phyloP scores from a whole-genome alignment of 2,797 vertebrate genomes.

The Phoxinus dragarum region DNA sequence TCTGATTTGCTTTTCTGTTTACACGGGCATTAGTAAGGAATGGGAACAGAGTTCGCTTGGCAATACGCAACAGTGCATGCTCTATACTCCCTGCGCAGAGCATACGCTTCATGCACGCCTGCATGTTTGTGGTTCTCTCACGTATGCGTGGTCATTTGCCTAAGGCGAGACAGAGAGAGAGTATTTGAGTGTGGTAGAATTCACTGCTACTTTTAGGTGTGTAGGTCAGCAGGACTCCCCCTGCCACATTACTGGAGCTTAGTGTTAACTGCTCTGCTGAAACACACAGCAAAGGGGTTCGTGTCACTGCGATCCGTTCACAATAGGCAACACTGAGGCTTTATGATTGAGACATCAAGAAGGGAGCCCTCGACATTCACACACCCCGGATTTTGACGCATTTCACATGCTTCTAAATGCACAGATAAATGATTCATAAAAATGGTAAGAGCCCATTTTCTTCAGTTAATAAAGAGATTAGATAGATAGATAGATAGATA shows the following conservation, averaged over 20 bases:
- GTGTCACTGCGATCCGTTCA: slow-evolving; percentile 31
- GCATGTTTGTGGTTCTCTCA: slow-evolving; percentile 26
- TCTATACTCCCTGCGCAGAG: slow-evolving; percentile 10
- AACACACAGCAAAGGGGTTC: slow-evolving; percentile 20
- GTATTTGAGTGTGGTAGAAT: slow-evolving; percentile 15
- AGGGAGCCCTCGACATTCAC: slow-evolving; percentile 21
- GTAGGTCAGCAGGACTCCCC: slow-evolving; percentile 29
- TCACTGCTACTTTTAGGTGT: slow-evolving; percentile 29
- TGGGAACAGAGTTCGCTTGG: slow-evolving; percentile 23
- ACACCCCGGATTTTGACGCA: slow-evolving; percentile 44
- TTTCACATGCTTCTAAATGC: slow-evolving; percentile 32
- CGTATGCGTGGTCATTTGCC: slow-evolving; percentile 17
- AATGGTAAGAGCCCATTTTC: slow-evolving; percentile 9
- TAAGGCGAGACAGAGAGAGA: slow-evolving; percentile 1
- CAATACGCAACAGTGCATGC: slow-evolving; percentile 32
- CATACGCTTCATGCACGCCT: slow-evolving; percentile 12
- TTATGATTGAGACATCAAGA: slow-evolving; percentile 42
- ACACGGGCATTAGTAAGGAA: slow-evolving; percentile 32
- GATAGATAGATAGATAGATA: background rate
- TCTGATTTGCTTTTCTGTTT: slow-evolving; percentile 42
- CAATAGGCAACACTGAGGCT: slow-evolving; percentile 31
- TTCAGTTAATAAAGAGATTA: background rate
- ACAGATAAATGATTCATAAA: slow-evolving; percentile 29
- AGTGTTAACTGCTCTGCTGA: slow-evolving; percentile 34
- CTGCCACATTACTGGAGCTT: slow-evolving; percentile 3